These are phyloP conservation scores for Polyommatus iphigenia DNA, from an alignment of 2,888 invertebrate genomes.

Conservation along the genomic window DNA sequence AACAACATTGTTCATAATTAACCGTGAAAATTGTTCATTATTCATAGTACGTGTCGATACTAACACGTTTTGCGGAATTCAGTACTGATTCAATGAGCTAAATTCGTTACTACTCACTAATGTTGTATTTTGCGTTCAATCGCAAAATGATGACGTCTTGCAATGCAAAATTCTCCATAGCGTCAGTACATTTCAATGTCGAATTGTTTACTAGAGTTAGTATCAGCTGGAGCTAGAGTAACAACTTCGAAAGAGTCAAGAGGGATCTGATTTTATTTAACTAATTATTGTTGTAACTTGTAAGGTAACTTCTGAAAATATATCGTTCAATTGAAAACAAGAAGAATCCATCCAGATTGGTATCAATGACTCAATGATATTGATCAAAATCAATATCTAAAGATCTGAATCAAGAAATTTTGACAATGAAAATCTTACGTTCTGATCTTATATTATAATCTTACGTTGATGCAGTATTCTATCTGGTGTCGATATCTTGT, in stretches of 20 bases:
- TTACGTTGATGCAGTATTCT: not conserved
- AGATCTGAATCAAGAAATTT: not conserved
- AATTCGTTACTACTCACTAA: conserved; percentile 14
- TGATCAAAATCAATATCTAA: no score
- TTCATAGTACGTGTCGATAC: not conserved
- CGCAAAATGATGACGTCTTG: conserved; percentile 13
- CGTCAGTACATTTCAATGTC: conserved; percentile 21
- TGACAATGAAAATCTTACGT: not conserved
- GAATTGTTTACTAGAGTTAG: not conserved
- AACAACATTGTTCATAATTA: conserved; percentile 11
- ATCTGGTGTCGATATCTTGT: not conserved
- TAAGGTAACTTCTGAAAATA: no score
- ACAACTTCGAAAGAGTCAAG: not conserved
- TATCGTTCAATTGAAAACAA: no score
- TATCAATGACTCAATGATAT: no score
- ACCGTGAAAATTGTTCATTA: conserved; percentile 17
- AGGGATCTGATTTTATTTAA: not conserved
- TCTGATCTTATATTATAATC: not conserved
- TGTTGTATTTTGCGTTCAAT: not conserved
- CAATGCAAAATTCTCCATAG: conserved; percentile 13
- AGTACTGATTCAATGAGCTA: conserved; percentile 28
- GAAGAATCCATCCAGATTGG: no score
- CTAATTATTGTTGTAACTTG: no score
- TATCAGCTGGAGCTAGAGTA: not conserved
- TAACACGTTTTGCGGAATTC: conserved; percentile 21